Evolutionary conservation across 2,888 invertebrate genomes (phyloP), one percentile per base, ranked within the genome.

Genomic region (Maniola hyperantus): DNA sequence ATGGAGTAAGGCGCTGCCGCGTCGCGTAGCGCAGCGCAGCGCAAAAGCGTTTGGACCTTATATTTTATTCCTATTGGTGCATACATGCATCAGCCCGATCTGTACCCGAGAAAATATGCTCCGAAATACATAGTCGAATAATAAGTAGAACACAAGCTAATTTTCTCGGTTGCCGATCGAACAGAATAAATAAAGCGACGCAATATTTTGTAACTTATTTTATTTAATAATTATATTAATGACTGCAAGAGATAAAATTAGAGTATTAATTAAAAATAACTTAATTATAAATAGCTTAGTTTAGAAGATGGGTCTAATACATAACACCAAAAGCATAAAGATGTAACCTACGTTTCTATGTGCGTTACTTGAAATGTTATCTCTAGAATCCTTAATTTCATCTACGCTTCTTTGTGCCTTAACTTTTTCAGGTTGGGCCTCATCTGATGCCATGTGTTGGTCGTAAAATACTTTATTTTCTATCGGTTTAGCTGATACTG

Each of bases 361-460:
- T 39, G 82, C 84, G 63, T 66, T 76, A 63, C 79, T 84, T 1
- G 66, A 53, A 20, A 78, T 71, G 15, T 67, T 44, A 8, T 76
- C 67, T 42, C 73, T 65, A 18, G 72, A 48, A 42, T 76, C 71
- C 60, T 77, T 70, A 0, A 69, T 26, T 18, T 72, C 85, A 67
- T 86, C 83, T 62, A 87, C 73, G 70, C 85, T 87, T 74, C 85
- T 79, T 36, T 87, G 85, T 6, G 88, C 78, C 72, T 85, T 87
- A 1, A 83, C 77, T 71, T 82, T 84, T 15, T 89, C 89, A n/a
- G 91, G 85, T 63, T 83, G 82, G 0, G 85, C 91, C 74, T 91
- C 88, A 76, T 91, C 91, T 0, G 91, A 86, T 0, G 91, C 87
- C 91, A 91, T 91, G 8, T 85, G 79, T 0, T 78, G 79, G 59